Percentiles rank a stretch among this genome's conserved stretches.
phyloP scores from a whole-genome alignment of 2,888 invertebrate species.

The Mimachlamys varia region DNA sequence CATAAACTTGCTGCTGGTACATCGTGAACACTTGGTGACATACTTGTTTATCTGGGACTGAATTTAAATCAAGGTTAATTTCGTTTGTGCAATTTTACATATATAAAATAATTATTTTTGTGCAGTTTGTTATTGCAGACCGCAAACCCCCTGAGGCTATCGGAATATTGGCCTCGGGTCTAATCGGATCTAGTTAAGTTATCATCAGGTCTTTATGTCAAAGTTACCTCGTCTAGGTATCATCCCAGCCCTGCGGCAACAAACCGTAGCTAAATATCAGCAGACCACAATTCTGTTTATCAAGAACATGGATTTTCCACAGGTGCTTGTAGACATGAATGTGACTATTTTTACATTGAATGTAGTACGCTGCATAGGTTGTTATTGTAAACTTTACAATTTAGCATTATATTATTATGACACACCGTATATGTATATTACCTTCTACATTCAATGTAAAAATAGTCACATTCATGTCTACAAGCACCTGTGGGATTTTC shows the following conservation, averaged over 20 bases:
- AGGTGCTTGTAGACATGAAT: no score
- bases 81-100: neutral
- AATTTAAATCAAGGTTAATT: neutral
- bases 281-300: neutral
- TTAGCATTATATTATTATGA: no score
- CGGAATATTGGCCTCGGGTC: neutral
- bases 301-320: no score
- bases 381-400: no score
- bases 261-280: neutral
- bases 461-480: no score
- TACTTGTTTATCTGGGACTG: neutral
- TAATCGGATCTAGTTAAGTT: constrained; percentile 25
- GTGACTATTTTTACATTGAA: no score
- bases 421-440: no score
- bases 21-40: neutral
- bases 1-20: neutral
- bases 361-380: no score
- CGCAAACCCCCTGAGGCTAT: neutral
- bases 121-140: neutral
- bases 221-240: neutral
- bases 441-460: no score
- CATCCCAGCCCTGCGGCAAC: neutral
- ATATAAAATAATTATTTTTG: neutral
- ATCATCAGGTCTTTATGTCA: neutral
- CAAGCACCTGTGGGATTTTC: no score